A percentile compares a stretch with the other conserved stretches of the same genome.
phyloP scores from a whole-genome alignment of 2,888 invertebrate genomes.

The Nebria salina region DNA sequence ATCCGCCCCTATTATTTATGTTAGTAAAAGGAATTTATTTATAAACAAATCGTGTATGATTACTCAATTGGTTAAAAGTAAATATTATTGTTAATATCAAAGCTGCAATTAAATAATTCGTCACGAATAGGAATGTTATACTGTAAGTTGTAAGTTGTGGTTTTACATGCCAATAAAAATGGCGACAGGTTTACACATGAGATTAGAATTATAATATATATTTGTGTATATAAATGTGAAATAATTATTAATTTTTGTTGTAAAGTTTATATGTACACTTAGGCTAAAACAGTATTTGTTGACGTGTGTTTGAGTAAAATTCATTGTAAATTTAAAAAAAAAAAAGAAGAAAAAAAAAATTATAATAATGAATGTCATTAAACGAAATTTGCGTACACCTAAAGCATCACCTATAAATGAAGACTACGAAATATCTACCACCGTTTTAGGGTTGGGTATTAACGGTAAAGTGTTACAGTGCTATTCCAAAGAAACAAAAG shows the following conservation, averaged over 20 bases:
- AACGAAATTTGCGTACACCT: constrained; percentile 62
- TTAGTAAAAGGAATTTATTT: too few relatives aligned
- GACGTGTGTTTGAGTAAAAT: not conserved
- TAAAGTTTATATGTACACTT: not conserved
- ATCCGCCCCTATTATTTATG: too few relatives aligned
- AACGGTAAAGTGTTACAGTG: constrained; percentile 99
- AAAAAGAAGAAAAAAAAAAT: not conserved
- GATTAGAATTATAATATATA: constrained; percentile 22
- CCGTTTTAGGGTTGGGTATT: constrained; percentile 95
- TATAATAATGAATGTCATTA: constrained; percentile 51
- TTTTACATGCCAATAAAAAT: constrained; percentile 24
- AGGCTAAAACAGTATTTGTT: not conserved
- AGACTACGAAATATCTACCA: constrained; percentile 92
- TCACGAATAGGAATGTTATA: not conserved
- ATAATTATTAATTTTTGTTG: constrained; percentile 6
- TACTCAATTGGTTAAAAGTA: not conserved
- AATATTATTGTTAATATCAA: not conserved
- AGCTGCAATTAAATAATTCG: not conserved
- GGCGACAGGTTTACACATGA: constrained; percentile 34
- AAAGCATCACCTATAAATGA: constrained; percentile 87
- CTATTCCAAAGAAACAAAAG: constrained; percentile 76
- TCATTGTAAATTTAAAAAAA: not conserved
- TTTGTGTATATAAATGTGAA: not conserved
- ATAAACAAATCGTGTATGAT: too few relatives aligned
- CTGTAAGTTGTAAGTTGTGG: not conserved